These are phyloP conservation scores for Colius striatus DNA, from an alignment of 2,113 vertebrate species.

Conservation along the genomic window DNA sequence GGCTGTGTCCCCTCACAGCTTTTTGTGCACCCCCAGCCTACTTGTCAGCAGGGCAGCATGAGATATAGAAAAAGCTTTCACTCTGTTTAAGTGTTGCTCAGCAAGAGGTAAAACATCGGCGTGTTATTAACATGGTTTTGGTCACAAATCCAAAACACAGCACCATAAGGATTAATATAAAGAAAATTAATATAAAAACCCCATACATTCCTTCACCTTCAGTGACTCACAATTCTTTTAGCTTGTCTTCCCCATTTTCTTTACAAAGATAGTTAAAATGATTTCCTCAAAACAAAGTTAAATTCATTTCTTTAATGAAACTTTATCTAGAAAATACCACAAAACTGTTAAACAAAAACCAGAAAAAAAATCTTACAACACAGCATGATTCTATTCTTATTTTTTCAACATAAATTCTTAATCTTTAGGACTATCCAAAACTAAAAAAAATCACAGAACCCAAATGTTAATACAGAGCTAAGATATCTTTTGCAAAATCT, in stretches of 20 bases:
- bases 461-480: not conserved
- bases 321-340: not conserved
- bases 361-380: not conserved
- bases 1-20: not conserved
- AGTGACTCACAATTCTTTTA: not conserved
- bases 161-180: not conserved
- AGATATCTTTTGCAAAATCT: not conserved
- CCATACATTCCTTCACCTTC: not conserved
- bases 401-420: not conserved
- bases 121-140: not conserved
- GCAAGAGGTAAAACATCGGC: rapidly evolving
- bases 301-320: not conserved
- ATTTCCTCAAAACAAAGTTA: not conserved
- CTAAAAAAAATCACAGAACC: not conserved
- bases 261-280: not conserved
- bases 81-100: not conserved
- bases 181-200: not conserved
- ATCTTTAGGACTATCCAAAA: not conserved
- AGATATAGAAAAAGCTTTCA: not conserved
- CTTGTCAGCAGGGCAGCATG: not conserved
- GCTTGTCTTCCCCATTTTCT: not conserved
- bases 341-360: not conserved
- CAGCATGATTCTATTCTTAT: not conserved
- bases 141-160: not conserved
- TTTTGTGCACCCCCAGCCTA: not conserved